These are phyloP conservation scores for Podilymbus podiceps DNA, from an alignment of 2,113 vertebrate species.

Conservation along the genomic window DNA sequence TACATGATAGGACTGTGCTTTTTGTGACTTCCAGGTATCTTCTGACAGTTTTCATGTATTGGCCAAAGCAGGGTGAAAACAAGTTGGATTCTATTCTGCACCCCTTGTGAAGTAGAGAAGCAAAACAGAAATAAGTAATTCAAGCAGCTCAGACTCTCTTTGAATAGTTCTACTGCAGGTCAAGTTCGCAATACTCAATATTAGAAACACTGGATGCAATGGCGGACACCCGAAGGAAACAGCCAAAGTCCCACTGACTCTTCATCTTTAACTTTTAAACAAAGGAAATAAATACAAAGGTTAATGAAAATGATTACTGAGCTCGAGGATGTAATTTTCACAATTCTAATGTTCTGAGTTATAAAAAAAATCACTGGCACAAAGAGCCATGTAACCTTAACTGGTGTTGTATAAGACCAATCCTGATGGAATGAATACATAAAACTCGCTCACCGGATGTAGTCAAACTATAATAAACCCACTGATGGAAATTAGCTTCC, in stretches of 20 bases:
- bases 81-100: background rate
- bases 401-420: background rate
- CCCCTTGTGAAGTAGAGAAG: background rate
- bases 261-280: background rate
- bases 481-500: background rate
- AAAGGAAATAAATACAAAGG: background rate
- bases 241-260: background rate
- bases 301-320: background rate
- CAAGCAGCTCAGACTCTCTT: background rate
- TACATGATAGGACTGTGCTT: background rate
- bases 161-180: background rate
- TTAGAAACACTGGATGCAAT: background rate
- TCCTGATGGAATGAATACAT: background rate
- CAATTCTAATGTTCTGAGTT: background rate
- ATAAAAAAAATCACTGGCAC: background rate
- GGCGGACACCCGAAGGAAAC: background rate
- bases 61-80: no score
- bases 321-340: background rate
- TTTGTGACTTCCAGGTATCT: background rate
- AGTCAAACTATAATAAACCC: background rate
- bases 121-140: background rate
- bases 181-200: background rate
- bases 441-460: fast-evolving
- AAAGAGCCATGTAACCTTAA: background rate
- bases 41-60: background rate